Evolutionary conservation across 2,888 invertebrate species (phyloP).

Genomic region (Ctena decussata): DNA sequence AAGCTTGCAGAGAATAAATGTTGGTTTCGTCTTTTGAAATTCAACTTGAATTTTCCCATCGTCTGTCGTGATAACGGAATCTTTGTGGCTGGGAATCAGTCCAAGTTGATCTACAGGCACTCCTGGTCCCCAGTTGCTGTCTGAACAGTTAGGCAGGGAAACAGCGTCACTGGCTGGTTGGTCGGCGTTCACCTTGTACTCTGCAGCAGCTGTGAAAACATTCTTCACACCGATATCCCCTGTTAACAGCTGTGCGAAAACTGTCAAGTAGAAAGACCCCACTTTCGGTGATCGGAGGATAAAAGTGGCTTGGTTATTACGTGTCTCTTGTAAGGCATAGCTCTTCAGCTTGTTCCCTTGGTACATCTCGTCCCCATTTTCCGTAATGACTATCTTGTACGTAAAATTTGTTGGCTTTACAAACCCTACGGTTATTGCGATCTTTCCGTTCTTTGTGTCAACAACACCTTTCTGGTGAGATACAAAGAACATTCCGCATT

Average conservation of each 20-base stretch:
- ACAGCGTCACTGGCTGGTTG: conserved; percentile 80
- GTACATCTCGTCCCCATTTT: conserved; percentile 82
- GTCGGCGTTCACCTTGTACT: conserved; percentile 86
- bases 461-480: conserved; percentile 85
- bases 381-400: conserved; percentile 85
- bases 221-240: conserved; percentile 85
- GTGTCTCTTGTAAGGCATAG: conserved; percentile 85
- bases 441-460: conserved; percentile 83
- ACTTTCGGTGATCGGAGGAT: conserved; percentile 83
- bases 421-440: conserved; percentile 85
- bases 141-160: conserved; percentile 85
- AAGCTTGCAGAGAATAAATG: conserved; percentile 87
- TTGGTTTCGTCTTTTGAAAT: conserved; percentile 93
- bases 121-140: conserved; percentile 87
- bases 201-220: conserved; percentile 86
- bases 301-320: conserved; percentile 84
- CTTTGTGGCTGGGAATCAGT: conserved; percentile 82
- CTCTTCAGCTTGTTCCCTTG: conserved; percentile 85
- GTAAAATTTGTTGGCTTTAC: conserved; percentile 86
- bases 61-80: conserved; percentile 73
- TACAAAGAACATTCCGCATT: conserved; percentile 85
- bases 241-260: conserved; percentile 85
- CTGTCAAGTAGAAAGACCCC: conserved; percentile 86
- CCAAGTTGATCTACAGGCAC: conserved; percentile 86
- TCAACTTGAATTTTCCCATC: conserved; percentile 87